Conservation (phyloP, 2,113 vertebrate species). For the pig (Sus scrofa) region DNA sequence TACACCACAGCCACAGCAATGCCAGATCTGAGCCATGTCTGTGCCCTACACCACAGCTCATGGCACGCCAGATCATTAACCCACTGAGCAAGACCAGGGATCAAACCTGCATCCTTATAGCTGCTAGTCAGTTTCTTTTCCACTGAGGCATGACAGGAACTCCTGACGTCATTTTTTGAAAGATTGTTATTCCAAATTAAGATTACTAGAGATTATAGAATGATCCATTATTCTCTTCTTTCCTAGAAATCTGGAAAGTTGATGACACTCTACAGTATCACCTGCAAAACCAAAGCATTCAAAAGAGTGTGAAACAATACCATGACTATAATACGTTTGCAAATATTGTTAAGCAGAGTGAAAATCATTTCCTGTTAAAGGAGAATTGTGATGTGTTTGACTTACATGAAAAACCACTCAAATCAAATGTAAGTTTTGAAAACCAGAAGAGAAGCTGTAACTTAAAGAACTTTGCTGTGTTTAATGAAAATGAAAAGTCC, state of each 20-base stretch:
- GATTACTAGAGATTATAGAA: neutral
- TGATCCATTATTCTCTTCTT: conserved; percentile 25
- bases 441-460: neutral
- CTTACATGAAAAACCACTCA: neutral
- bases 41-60: too few relatives aligned
- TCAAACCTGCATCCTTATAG: too few relatives aligned
- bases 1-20: too few relatives aligned
- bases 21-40: too few relatives aligned
- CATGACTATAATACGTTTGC: neutral
- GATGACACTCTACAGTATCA: neutral
- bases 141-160: too few relatives aligned
- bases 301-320: neutral
- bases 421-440: conserved; percentile 25
- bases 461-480: neutral
- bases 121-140: too few relatives aligned
- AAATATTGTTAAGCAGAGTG: neutral
- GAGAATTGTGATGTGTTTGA: neutral
- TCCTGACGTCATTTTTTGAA: neutral
- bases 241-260: conserved; percentile 36
- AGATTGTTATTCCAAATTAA: neutral
- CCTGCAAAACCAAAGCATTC: conserved; percentile 2
- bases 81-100: too few relatives aligned
- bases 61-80: too few relatives aligned
- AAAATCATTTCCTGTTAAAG: neutral
- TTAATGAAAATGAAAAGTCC: neutral